These are phyloP conservation scores for Scaptomyza parva DNA, from an alignment of 2,888 invertebrate genomes.

Conservation along the genomic window DNA sequence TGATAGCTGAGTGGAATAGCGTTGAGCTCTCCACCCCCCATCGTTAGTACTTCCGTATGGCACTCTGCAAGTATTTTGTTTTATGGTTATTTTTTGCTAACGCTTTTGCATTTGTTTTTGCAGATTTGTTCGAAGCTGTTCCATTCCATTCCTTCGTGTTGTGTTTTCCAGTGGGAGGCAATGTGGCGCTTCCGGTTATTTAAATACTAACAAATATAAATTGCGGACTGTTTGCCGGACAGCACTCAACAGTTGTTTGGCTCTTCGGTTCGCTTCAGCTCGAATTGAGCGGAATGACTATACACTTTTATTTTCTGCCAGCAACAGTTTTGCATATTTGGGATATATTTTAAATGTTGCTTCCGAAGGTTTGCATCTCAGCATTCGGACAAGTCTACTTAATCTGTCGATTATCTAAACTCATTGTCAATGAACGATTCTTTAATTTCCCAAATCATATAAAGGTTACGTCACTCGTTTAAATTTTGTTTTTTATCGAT, in stretches of 20 bases:
- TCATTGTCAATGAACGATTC: no score
- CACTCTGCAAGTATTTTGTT: slow-evolving; percentile 46
- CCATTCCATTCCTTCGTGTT: slow-evolving; percentile 22
- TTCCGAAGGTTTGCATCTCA: not conserved
- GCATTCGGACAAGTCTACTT: not conserved
- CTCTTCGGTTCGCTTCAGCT: slow-evolving; percentile 29
- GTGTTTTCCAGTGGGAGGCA: slow-evolving; percentile 29
- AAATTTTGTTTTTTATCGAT: no score
- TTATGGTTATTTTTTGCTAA: slow-evolving; percentile 31
- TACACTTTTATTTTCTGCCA: slow-evolving; percentile 41
- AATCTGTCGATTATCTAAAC: not conserved
- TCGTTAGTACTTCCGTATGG: slow-evolving; percentile 8
- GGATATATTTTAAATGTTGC: slow-evolving; percentile 58
- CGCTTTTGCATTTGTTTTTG: slow-evolving; percentile 45
- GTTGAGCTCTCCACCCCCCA: slow-evolving; percentile 5
- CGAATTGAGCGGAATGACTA: slow-evolving; percentile 33
- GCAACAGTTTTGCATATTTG: slow-evolving; percentile 57
- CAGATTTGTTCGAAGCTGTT: slow-evolving; percentile 45
- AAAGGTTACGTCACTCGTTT: no score
- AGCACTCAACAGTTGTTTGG: slow-evolving; percentile 76
- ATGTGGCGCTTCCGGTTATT: slow-evolving; percentile 73
- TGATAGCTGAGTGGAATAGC: slow-evolving; percentile 64
- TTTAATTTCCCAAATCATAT: no score
- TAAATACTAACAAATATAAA: slow-evolving; percentile 79
- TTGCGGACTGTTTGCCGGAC: slow-evolving; percentile 65